These are phyloP conservation scores for Flexamia atlantica DNA, from an alignment of 2,888 invertebrate genomes.

Conservation along the genomic window DNA sequence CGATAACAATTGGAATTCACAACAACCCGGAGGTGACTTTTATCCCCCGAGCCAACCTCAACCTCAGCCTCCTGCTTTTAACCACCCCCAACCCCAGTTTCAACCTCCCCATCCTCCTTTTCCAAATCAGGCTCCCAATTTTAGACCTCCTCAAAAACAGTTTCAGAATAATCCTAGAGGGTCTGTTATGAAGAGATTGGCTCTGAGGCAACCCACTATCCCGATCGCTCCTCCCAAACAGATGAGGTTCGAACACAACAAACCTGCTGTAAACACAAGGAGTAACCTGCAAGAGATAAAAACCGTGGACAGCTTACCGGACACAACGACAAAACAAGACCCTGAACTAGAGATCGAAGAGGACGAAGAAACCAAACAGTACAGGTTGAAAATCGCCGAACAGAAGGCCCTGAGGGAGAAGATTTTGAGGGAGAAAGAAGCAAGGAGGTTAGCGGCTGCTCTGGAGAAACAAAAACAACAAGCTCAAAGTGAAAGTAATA, in stretches of 20 bases:
- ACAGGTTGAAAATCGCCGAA: slow-evolving; percentile 75
- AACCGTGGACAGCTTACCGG: slow-evolving; percentile 70
- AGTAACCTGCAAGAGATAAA: slow-evolving; percentile 73
- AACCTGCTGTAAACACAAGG: slow-evolving; percentile 62
- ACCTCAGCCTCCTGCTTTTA: not conserved
- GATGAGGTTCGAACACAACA: slow-evolving; percentile 53
- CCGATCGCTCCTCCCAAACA: slow-evolving; percentile 46
- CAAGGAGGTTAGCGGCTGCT: slow-evolving; percentile 74
- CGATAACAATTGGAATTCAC: slow-evolving; percentile 27
- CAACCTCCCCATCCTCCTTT: slow-evolving; percentile 41
- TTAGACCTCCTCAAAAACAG: slow-evolving; percentile 17
- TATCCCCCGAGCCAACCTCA: not conserved
- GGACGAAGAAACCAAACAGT: slow-evolving; percentile 75
- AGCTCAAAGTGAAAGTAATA: slow-evolving; percentile 15
- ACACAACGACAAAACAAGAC: slow-evolving; percentile 47
- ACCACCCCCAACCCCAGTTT: slow-evolving; percentile 27
- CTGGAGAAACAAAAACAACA: slow-evolving; percentile 73
- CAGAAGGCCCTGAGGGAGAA: slow-evolving; percentile 75
- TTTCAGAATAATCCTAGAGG: slow-evolving; percentile 6
- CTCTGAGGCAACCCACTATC: not conserved
- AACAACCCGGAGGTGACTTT: not conserved
- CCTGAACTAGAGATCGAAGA: slow-evolving; percentile 66
- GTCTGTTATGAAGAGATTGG: slow-evolving; percentile 24
- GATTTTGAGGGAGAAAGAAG: slow-evolving; percentile 75
- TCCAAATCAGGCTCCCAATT: slow-evolving; percentile 24